A percentile compares a stretch with the other conserved stretches of the same genome.
Conservation (phyloP, 2,113 vertebrate genomes). For the Andinoacara biseriatus region DNA sequence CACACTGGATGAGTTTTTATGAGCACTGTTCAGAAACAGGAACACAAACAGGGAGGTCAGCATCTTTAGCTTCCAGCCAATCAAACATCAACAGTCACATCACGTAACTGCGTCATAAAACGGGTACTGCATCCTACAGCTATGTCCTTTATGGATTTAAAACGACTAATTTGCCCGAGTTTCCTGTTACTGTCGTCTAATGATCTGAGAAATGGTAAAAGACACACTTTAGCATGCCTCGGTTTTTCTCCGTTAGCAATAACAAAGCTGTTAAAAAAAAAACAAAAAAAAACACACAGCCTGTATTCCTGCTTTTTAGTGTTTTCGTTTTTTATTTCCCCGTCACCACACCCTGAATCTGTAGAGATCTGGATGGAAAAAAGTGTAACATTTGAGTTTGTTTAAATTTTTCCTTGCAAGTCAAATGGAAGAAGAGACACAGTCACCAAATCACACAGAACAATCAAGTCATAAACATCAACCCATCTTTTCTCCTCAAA, state of each 20-base stretch:
- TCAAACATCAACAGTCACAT: constrained; percentile 4
- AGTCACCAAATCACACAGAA: constrained; percentile 35
- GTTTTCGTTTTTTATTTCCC: background rate
- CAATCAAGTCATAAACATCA: constrained; percentile 18
- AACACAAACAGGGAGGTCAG: background rate
- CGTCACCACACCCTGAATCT: constrained; percentile 14
- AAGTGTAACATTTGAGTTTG: background rate
- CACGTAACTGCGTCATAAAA: background rate
- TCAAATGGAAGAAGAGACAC: constrained; percentile 25
- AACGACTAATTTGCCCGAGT: background rate
- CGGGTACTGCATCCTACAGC: background rate
- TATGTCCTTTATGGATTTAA: background rate
- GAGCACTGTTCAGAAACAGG: constrained; percentile 15
- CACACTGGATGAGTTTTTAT: background rate
- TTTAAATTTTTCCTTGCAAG: constrained; percentile 3
- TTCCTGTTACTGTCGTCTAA: background rate
- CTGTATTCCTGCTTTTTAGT: background rate
- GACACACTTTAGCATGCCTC: background rate
- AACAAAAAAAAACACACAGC: background rate
- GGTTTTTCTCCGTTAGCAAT: constrained; percentile 1
- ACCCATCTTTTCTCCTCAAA: constrained; percentile 47
- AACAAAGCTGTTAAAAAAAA: background rate
- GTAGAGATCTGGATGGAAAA: constrained; percentile 1
- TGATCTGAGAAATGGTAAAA: constrained; percentile 7
- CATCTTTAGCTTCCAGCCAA: background rate